phyloP scores from a whole-genome alignment of 2,113 vertebrate genomes.

The Mormyrus iriodes region DNA sequence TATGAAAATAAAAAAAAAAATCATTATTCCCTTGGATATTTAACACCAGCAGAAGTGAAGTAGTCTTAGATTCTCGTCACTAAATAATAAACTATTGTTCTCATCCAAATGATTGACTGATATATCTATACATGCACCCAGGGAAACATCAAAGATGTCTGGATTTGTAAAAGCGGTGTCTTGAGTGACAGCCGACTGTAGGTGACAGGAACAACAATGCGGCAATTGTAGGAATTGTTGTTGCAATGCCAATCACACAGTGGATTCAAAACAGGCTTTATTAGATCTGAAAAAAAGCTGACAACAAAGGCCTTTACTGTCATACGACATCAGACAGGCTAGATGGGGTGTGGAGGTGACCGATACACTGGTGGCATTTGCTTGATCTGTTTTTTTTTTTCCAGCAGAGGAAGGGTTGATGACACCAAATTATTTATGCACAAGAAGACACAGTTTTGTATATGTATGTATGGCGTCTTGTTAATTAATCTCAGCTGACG shows the following conservation, averaged over 20 bases:
- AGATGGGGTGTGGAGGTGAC: not conserved
- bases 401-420: not conserved
- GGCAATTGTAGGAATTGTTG: constrained; percentile 5
- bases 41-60: not conserved
- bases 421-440: not conserved
- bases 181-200: not conserved
- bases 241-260: not conserved
- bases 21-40: not conserved
- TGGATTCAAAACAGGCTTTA: constrained; percentile 9
- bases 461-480: not conserved
- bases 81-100: constrained; percentile 12
- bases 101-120: not conserved
- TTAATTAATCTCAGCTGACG: not conserved
- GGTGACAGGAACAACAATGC: not conserved
- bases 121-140: not conserved
- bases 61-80: not conserved
- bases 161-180: not conserved
- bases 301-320: not conserved
- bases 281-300: not conserved
- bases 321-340: not conserved
- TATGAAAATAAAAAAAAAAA: not conserved
- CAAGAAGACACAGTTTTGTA: not conserved
- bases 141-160: constrained; percentile 4
- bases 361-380: not conserved
- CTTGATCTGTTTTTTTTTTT: not conserved